Conservation (phyloP, 2,888 invertebrate genomes). For the Drosophila macrospina region DNA sequence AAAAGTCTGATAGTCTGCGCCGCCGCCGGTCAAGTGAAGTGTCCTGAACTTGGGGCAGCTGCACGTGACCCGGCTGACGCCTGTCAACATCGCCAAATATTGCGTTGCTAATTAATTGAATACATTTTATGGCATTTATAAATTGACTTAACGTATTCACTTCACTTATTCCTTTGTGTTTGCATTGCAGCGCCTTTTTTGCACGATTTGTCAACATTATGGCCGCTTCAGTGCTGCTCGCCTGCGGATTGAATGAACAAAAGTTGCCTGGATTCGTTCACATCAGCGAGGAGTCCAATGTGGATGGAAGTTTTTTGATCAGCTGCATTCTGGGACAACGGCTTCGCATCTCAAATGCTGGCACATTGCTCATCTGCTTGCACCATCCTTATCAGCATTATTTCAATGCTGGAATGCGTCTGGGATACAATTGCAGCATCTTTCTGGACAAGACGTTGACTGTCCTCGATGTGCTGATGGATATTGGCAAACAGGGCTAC, state of each 20-base stretch:
- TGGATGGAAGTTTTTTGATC: slow-evolving; percentile 90
- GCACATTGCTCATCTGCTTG: slow-evolving; percentile 88
- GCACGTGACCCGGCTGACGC: slow-evolving; percentile 62
- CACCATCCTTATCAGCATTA: slow-evolving; percentile 91
- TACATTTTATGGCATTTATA: slow-evolving; percentile 65
- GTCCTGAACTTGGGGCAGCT: slow-evolving; percentile 43
- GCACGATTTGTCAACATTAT: slow-evolving; percentile 83
- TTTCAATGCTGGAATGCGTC: slow-evolving; percentile 90
- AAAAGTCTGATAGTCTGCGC: slow-evolving; percentile 34
- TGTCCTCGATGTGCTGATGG: slow-evolving; percentile 87
- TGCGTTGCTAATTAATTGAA: slow-evolving; percentile 69
- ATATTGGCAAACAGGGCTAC: slow-evolving; percentile 85
- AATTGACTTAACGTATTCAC: slow-evolving; percentile 57
- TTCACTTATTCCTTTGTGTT: slow-evolving; percentile 28
- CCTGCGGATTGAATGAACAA: slow-evolving; percentile 88
- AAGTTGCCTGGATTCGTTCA: slow-evolving; percentile 87
- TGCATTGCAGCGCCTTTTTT: slow-evolving; percentile 43
- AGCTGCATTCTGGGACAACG: slow-evolving; percentile 89
- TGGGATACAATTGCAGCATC: slow-evolving; percentile 89
- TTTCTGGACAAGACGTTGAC: slow-evolving; percentile 86
- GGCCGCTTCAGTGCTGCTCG: slow-evolving; percentile 88
- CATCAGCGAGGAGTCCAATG: slow-evolving; percentile 89
- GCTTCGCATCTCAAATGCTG: slow-evolving; percentile 87
- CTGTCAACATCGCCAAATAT: slow-evolving; percentile 33
- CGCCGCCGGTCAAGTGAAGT: slow-evolving; percentile 48